Conservation (phyloP, 1,140 invertebrate species). For the Delia radicum region DNA sequence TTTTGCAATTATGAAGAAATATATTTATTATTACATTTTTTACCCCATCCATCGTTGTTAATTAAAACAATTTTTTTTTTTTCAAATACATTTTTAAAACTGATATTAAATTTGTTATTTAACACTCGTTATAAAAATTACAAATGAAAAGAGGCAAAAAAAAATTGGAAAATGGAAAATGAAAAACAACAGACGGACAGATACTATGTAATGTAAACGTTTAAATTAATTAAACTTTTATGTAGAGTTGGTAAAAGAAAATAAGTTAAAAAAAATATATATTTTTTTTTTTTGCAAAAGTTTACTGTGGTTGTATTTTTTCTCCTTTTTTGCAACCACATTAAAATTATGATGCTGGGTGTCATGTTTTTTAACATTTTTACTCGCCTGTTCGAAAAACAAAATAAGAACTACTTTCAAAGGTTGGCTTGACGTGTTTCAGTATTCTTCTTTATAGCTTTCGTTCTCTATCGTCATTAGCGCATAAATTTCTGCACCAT, state of each 20-base stretch:
- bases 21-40: too few species aligned
- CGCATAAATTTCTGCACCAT: too few species aligned
- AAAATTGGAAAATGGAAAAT: neutral
- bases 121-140: neutral
- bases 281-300: neutral
- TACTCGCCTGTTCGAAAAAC: neutral
- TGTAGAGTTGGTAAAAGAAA: neutral
- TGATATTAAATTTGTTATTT: neutral
- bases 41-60: neutral
- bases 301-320: constrained; percentile 6
- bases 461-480: neutral
- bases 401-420: neutral
- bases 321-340: neutral
- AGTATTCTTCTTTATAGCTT: neutral
- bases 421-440: neutral
- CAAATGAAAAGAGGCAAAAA: neutral
- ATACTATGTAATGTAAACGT: constrained; percentile 10
- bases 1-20: too few species aligned
- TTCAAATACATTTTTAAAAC: neutral
- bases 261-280: neutral
- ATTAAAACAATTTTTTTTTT: neutral
- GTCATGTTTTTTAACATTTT: constrained; percentile 17
- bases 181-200: neutral
- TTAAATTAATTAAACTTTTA: constrained; percentile 22
- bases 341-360: constrained; percentile 11